phyloP scores from a whole-genome alignment of 1,140 invertebrate species.

The Magallana gigas region DNA sequence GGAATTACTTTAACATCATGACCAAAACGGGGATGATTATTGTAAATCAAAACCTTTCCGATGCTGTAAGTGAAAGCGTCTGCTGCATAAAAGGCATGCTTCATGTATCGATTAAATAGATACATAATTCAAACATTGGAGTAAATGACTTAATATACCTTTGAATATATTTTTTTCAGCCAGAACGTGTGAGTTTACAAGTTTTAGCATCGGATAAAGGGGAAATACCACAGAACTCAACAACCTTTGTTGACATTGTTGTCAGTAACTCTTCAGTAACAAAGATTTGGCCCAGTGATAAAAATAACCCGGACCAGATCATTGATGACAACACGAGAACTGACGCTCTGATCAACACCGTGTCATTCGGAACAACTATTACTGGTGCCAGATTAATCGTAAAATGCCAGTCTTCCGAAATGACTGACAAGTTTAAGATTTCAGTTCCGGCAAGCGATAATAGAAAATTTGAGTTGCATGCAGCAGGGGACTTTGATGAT shows the following conservation, averaged over 20 bases:
- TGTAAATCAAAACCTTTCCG: conserved; percentile 1
- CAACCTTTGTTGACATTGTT: not conserved
- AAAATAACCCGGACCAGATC: conserved; percentile 19
- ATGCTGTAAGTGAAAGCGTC: not conserved
- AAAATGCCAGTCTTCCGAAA: not conserved
- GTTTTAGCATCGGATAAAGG: conserved; percentile 29
- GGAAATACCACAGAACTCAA: not conserved
- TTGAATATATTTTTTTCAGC: not conserved
- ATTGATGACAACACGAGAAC: conserved; percentile 12
- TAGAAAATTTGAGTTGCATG: not conserved
- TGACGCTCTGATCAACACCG: not conserved
- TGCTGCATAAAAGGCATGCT: too few species aligned
- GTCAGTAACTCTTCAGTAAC: not conserved
- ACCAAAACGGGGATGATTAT: conserved; percentile 10
- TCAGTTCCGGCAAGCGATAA: not conserved
- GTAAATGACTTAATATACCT: not conserved
- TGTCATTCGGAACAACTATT: not conserved
- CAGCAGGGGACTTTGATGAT: conserved; percentile 2
- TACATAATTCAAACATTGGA: too few species aligned
- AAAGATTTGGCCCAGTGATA: not conserved
- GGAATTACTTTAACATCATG: conserved; percentile 16
- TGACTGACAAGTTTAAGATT: not conserved
- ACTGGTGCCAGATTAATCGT: not conserved
- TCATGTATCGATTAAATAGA: too few species aligned
- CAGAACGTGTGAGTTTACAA: not conserved